These are phyloP conservation scores for Mesitornis unicolor DNA, from an alignment of 2,113 vertebrate genomes.

Conservation along the genomic window DNA sequence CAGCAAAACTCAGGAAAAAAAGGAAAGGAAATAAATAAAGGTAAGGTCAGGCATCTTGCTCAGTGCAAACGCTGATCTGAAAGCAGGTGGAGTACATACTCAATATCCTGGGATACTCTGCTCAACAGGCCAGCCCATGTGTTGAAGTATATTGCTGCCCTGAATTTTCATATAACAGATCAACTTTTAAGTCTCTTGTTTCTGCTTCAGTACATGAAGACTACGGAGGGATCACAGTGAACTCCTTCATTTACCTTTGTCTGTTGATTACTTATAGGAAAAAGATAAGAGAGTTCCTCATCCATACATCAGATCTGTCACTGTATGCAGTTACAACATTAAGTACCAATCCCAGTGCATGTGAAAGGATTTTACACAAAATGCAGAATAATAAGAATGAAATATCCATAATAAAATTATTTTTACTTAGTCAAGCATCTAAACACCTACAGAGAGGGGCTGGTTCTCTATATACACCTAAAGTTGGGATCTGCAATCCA, in stretches of 20 bases:
- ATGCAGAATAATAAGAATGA: neutral
- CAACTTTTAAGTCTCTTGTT: neutral
- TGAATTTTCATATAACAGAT: neutral
- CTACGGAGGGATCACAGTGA: neutral
- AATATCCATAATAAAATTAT: neutral
- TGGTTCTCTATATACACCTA: neutral
- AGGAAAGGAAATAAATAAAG: neutral
- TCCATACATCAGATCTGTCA: neutral
- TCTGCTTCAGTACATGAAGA: neutral
- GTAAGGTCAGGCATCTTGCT: neutral
- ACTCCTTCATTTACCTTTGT: neutral
- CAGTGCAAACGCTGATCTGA: neutral
- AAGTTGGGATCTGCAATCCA: neutral
- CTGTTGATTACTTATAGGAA: neutral
- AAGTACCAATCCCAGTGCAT: neutral
- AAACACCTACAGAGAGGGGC: rapidly evolving
- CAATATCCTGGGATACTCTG: neutral
- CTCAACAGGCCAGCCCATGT: neutral
- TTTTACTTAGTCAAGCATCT: neutral
- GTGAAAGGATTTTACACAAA: neutral
- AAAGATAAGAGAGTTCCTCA: neutral
- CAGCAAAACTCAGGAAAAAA: neutral
- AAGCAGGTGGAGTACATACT: neutral
- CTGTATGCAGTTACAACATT: rapidly evolving
- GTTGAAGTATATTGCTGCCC: neutral